Evolutionary conservation across 2,797 vertebrate genomes (phyloP), one percentile per base, ranked within the genome.

Genomic region (Hippoglossus hippoglossus): DNA sequence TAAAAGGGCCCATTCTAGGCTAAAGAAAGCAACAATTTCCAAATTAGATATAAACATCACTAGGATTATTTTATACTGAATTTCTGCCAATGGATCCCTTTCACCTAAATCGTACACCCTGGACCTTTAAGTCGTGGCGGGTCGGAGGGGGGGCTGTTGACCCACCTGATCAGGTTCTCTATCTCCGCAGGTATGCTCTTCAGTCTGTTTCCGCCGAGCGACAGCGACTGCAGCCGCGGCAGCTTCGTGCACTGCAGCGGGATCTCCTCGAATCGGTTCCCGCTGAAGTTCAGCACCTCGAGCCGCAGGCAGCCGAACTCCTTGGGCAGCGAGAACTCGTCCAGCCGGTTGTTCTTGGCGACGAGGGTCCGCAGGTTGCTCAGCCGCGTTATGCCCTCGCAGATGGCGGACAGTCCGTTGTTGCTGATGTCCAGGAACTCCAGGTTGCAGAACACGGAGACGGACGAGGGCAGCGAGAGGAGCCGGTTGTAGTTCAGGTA

Each of bases 301-400:
- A 99, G 94, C 71, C 64, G 91, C 89, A 96, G 87, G 51, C 92
- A 95, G 63, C 95, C 91, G 53, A 98, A 96, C 62, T 95, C 93
- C 75, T 99, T 98, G 75, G 98, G 98, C 80, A 98, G 90, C 0
- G 97, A 96, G 12, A 92, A 93, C 83, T 96, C 96, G 74, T 96
- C 95, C 68, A 99, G 94, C 3, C 95, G 94, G 93, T 99, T 99
- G 95, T 99, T 99, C 91, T 98, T 98, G 75, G 98, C 98, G 56
- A 99, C 80, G 15, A 99, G 92, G 8, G 96, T 97, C 73, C 88
- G 95, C 12, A 99, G 95, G 50, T 89, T 91, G 72, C 77, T 71
- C 52, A 99, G 90, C 0, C 90, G 89, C 0, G 95, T 92, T 24
- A 99, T 87, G 84, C 95, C 96, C 1, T 95, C 93, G 1, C 95